These are phyloP conservation scores for Proteles cristata DNA, from an alignment of 2,113 vertebrate species.

Conservation along the genomic window DNA sequence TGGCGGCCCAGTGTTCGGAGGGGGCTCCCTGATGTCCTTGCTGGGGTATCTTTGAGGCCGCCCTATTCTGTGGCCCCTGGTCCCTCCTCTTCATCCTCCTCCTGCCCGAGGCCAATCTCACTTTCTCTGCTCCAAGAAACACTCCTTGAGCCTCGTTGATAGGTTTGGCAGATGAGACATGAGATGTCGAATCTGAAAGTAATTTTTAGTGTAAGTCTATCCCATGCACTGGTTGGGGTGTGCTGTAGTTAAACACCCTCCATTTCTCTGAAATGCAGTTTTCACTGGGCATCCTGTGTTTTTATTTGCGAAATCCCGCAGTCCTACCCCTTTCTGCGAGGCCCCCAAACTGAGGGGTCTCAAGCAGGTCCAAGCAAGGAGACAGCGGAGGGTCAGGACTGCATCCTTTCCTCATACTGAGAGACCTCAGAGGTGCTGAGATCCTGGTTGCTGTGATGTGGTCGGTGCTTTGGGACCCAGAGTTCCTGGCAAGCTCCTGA, in stretches of 20 bases:
- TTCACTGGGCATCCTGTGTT: neutral
- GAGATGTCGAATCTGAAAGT: neutral
- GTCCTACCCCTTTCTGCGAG: neutral
- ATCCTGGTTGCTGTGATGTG: fast-evolving
- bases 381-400: neutral
- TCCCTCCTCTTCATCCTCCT: neutral
- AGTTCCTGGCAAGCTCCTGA: neutral
- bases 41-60: neutral
- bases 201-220: neutral
- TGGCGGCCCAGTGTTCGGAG: neutral
- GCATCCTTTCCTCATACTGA: neutral
- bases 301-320: neutral
- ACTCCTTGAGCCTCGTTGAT: neutral
- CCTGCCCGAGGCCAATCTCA: neutral
- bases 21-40: neutral
- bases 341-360: neutral
- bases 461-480: neutral
- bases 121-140: neutral
- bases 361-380: fast-evolving
- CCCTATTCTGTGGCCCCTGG: neutral
- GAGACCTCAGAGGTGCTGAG: neutral
- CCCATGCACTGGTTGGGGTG: too few species aligned
- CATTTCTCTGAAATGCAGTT: neutral
- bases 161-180: neutral
- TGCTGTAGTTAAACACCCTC: neutral